Evolutionary conservation across 2,113 vertebrate species (phyloP), one percentile per base, ranked within the genome.

Genomic region (Odontesthes bonariensis): DNA sequence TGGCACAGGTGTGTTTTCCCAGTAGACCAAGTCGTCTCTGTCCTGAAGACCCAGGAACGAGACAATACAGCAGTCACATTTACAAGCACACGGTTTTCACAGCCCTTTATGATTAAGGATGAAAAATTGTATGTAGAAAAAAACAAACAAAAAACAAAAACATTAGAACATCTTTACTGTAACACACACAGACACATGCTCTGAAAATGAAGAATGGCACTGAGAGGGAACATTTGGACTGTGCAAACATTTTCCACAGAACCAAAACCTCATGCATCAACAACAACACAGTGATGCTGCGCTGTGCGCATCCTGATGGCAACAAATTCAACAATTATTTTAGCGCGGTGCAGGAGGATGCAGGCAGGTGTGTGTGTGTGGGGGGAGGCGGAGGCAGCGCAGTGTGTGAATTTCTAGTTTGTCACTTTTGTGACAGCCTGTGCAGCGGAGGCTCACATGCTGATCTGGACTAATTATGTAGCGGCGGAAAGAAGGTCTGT

Each of bases 391-490:
- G 84, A 20, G 79, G 87, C 53, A 75, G 90, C 83, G 59, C 81
- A 84, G 92, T 92, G 88, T 94, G 93, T 93, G 90, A 91, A 92
- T 90, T 92, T 93, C 89, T 91, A 91, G 92, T 92, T 94, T 94
- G 94, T 94, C 94, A 94, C 90, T 92, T 93, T 91, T 86, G 83
- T 94, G 94, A 95, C 94, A 95, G 94, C 86, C 81, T 88, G 90
- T 90, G 92, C 93, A 93, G 91, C 75, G 74, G 91, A 94, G 92
- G 91, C 92, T 91, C 86, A 90, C 92, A 91, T 93, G 93, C 91
- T 94, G 94, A 95, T 94, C 92, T 93, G 90, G 92, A 94, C 92
- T 95, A 94, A 94, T 95, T 94, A 94, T 93, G 91, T 86, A 93
- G 91, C 91, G 89, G 89, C 75, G 91, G 92, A 94, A 86, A 92